phyloP scores from a whole-genome alignment of 2,113 vertebrate species.

The Pelecanoides urinatrix region DNA sequence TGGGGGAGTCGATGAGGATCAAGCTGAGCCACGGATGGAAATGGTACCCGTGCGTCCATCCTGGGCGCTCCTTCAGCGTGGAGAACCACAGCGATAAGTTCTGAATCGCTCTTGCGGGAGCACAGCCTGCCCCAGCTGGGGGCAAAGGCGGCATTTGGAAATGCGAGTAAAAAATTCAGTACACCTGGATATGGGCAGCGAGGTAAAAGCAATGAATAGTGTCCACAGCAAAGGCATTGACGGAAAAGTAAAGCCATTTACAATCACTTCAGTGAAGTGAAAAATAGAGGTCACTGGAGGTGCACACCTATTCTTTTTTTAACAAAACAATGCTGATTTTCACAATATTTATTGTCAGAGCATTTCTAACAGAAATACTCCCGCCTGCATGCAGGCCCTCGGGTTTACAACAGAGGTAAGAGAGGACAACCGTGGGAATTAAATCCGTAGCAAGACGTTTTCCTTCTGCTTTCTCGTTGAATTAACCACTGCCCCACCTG shows the following conservation, averaged over 20 bases:
- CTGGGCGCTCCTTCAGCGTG: fast-evolving
- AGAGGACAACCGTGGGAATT: background rate
- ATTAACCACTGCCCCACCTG: background rate
- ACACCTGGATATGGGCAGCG: background rate
- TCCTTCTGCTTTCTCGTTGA: background rate
- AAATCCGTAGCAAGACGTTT: background rate
- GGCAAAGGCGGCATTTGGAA: background rate
- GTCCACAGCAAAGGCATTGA: background rate
- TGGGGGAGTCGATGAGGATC: background rate
- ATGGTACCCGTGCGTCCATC: fast-evolving
- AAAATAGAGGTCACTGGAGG: slow-evolving; percentile 43
- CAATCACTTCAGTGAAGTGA: slow-evolving; percentile 38
- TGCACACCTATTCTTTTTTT: background rate
- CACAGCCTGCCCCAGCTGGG: background rate
- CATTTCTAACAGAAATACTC: background rate
- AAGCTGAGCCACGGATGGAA: background rate
- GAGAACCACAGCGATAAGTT: background rate
- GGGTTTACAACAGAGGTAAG: background rate
- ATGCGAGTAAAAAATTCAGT: background rate
- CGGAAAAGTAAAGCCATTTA: slow-evolving; percentile 16
- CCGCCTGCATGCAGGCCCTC: background rate
- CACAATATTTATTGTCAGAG: slow-evolving; percentile 30
- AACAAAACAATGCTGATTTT: slow-evolving; percentile 37
- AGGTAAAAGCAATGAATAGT: background rate
- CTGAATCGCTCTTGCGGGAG: background rate